Percentiles rank a stretch among this genome's conserved stretches.
These are phyloP conservation scores for Amblyteles armatorius DNA, from an alignment of 2,888 invertebrate genomes.

Conservation along the genomic window DNA sequence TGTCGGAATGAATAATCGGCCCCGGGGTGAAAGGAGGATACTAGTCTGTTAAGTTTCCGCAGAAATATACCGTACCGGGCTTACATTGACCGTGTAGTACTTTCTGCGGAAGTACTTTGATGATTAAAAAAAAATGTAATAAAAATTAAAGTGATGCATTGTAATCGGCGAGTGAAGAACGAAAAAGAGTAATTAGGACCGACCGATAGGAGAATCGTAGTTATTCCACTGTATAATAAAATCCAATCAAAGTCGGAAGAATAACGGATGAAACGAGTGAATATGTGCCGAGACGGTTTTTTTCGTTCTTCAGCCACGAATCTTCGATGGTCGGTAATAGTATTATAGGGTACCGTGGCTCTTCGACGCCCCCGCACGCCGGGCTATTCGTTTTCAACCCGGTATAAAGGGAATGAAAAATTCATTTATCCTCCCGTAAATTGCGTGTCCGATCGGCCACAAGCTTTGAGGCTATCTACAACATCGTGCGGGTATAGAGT, in stretches of 20 bases:
- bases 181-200: background rate
- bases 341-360: background rate
- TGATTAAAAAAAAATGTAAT: background rate
- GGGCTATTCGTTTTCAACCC: slow-evolving; percentile 53
- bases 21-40: background rate
- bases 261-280: slow-evolving; percentile 39
- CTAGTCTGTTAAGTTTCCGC: slow-evolving; percentile 19
- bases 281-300: slow-evolving; percentile 7
- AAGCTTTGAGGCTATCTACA: slow-evolving; percentile 35
- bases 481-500: slow-evolving; percentile 10
- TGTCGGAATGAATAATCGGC: slow-evolving; percentile 22
- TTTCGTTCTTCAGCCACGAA: background rate
- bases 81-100: background rate
- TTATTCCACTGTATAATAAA: slow-evolving; percentile 1
- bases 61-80: slow-evolving; percentile 12
- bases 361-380: slow-evolving; percentile 1
- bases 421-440: slow-evolving; percentile 67
- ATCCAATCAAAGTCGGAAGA: slow-evolving; percentile 40
- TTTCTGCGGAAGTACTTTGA: slow-evolving; percentile 17
- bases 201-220: background rate
- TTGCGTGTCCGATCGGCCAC: slow-evolving; percentile 61
- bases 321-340: slow-evolving; percentile 3
- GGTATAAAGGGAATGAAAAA: slow-evolving; percentile 61
- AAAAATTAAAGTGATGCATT: background rate
- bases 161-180: background rate